These are phyloP conservation scores for Vireo altiloquus DNA, from an alignment of 2,113 vertebrate genomes.

Conservation along the genomic window DNA sequence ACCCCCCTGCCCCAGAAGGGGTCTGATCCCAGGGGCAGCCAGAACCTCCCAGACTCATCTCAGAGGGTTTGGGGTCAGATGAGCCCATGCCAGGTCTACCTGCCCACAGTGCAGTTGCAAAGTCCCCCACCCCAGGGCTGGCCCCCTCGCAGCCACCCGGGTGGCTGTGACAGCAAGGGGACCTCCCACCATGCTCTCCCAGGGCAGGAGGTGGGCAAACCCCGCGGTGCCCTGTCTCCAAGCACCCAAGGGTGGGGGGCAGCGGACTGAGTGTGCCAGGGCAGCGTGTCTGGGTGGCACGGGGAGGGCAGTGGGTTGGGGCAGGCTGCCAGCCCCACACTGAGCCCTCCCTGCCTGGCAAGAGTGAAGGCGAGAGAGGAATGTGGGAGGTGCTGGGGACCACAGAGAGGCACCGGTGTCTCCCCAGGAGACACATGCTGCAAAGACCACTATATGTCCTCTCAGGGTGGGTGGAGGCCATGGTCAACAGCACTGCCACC, in stretches of 20 bases:
- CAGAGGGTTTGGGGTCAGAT: not conserved
- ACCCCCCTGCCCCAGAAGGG: not conserved
- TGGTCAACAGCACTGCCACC: not conserved
- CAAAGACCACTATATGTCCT: not conserved
- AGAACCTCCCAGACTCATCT: not conserved
- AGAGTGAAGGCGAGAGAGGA: accelerated
- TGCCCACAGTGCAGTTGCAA: not conserved
- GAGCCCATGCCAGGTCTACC: not conserved
- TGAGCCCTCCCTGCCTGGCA: not conserved
- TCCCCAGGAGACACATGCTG: not conserved
- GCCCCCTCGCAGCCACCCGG: accelerated
- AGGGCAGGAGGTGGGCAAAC: not conserved
- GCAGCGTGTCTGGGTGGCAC: not conserved
- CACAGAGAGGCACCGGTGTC: accelerated
- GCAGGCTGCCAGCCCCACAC: conserved; percentile 10
- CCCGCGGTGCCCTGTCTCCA: not conserved
- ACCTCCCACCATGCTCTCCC: not conserved
- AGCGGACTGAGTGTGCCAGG: accelerated
- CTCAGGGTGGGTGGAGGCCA: accelerated
- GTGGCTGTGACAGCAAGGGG: not conserved
- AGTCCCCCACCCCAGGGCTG: not conserved
- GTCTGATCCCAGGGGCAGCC: not conserved
- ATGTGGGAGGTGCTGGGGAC: not conserved
- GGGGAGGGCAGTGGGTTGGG: not conserved
- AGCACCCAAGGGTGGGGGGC: not conserved